Evolutionary conservation across 2,888 invertebrate species (phyloP).

Genomic region (Cremastinae sp.): DNA sequence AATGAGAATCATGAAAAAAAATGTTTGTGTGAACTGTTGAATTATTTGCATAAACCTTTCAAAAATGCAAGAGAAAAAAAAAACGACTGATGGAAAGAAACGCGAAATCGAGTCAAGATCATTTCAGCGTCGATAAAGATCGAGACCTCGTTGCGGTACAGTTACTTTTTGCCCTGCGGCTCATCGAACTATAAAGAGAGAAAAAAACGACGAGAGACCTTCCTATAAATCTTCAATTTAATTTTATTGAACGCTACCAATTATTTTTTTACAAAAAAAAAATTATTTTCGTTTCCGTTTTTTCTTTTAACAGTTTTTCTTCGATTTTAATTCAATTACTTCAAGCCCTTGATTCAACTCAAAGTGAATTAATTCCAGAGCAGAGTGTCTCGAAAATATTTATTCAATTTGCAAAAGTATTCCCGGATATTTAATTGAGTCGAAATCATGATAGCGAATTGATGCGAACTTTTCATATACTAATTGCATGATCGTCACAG

Average conservation of each 20-base stretch:
- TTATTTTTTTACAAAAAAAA: too few species aligned
- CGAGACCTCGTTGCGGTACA: constrained; percentile 22
- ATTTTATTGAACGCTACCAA: too few species aligned
- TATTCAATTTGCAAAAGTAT: neutral
- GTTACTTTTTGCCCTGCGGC: constrained; percentile 41
- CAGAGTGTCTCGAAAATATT: neutral
- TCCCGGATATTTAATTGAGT: too few species aligned
- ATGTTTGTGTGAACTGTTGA: too few species aligned
- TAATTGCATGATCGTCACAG: too few species aligned
- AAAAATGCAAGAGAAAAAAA: neutral
- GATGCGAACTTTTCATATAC: too few species aligned
- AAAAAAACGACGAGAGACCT: constrained; percentile 22
- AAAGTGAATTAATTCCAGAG: too few species aligned
- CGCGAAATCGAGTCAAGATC: neutral
- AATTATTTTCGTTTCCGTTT: too few species aligned
- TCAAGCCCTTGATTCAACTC: neutral
- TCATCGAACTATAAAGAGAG: neutral
- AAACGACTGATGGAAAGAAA: neutral
- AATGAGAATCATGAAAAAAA: too few species aligned
- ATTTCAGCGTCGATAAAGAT: constrained; percentile 41
- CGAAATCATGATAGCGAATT: too few species aligned
- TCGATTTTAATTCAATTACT: neutral
- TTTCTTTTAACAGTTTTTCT: too few species aligned
- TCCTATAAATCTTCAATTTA: constrained; percentile 35
- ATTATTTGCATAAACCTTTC: neutral